These are phyloP conservation scores for Stegodyphus mimosarum DNA, from an alignment of 1,140 invertebrate species.

Conservation along the genomic window DNA sequence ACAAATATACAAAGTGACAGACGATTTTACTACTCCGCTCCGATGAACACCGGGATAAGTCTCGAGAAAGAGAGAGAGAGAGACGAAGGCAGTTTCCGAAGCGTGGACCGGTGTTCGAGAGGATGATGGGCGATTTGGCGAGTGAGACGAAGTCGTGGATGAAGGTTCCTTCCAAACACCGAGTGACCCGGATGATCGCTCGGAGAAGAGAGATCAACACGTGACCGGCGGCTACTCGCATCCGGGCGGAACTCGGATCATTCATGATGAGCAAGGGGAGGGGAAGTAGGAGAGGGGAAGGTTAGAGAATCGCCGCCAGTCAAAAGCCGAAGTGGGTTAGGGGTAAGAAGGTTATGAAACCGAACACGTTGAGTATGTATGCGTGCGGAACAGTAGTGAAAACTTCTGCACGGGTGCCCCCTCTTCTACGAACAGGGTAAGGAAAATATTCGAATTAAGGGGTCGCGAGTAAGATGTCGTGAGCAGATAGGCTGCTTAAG, in stretches of 20 bases:
- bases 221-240: conserved; percentile 47
- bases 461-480: too few relatives aligned
- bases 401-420: too few relatives aligned
- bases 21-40: too few relatives aligned
- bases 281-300: background rate
- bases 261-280: background rate
- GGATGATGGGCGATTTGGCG: background rate
- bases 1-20: too few relatives aligned
- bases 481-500: too few relatives aligned
- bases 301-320: conserved; percentile 19
- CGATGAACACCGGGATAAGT: too few relatives aligned
- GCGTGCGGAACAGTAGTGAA: too few relatives aligned
- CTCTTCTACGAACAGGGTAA: too few relatives aligned
- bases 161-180: background rate
- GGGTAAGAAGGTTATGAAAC: conserved; percentile 41
- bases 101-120: background rate
- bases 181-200: conserved; percentile 25
- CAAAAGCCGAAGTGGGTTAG: conserved; percentile 30
- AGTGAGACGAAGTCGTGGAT: background rate
- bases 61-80: background rate
- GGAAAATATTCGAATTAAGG: too few relatives aligned
- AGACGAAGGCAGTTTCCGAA: too few relatives aligned
- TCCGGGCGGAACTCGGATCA: conserved; percentile 34
- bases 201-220: conserved; percentile 4
- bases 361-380: background rate